Evolutionary conservation across 2,113 vertebrate genomes (phyloP).

Genomic region (Phoenicopterus ruber): DNA sequence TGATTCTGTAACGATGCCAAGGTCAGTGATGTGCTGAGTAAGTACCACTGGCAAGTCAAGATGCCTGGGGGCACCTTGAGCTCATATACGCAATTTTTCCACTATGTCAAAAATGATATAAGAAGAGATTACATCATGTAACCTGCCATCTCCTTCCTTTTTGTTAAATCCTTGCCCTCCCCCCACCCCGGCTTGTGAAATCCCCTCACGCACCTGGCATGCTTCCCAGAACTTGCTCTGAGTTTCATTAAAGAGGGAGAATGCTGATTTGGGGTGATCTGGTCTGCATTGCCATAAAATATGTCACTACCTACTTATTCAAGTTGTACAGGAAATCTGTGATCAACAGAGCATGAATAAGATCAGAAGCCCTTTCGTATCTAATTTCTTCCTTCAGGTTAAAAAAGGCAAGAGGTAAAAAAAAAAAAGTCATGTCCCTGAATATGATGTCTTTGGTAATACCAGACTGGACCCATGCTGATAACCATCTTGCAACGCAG

Average conservation of each 20-base stretch:
- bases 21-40: neutral
- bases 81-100: slow-evolving; percentile 4
- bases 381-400: neutral
- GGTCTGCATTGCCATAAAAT: neutral
- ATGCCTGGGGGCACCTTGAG: slow-evolving; percentile 38
- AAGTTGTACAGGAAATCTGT: neutral
- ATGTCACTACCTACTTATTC: neutral
- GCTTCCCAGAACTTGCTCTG: neutral
- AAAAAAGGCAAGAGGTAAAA: neutral
- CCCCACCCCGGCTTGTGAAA: neutral
- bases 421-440: neutral
- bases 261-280: neutral
- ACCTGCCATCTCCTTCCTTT: neutral
- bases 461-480: slow-evolving; percentile 30
- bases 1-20: neutral
- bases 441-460: neutral
- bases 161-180: neutral
- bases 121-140: neutral
- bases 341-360: neutral
- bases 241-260: neutral
- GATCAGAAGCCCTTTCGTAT: neutral
- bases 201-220: neutral
- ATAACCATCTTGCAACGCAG: slow-evolving; percentile 52
- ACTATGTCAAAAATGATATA: neutral
- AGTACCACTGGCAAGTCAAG: neutral